Conservation (phyloP, 2,113 vertebrate genomes). For the Barbus barbus region DNA sequence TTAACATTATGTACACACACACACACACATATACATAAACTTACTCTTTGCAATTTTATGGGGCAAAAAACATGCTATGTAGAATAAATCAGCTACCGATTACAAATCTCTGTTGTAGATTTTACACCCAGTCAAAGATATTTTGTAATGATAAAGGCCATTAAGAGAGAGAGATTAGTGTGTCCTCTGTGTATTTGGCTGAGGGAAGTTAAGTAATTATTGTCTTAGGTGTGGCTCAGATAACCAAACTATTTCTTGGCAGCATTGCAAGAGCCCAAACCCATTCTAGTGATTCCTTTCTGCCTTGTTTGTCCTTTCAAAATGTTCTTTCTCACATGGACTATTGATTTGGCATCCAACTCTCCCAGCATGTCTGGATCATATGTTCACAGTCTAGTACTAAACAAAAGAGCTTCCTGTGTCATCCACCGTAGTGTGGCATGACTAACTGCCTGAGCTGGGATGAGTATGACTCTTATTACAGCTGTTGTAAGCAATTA, state of each 20-base stretch:
- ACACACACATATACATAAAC: no score
- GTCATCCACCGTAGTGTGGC: no score
- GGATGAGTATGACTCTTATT: not conserved
- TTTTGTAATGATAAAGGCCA: not conserved
- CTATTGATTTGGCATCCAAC: not conserved
- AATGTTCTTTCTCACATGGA: slow-evolving; percentile 25
- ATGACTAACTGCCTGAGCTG: not conserved
- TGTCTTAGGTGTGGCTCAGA: slow-evolving; percentile 30
- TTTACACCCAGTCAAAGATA: slow-evolving; percentile 3
- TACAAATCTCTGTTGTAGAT: not conserved
- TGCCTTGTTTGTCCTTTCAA: slow-evolving; percentile 11
- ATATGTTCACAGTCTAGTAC: not conserved
- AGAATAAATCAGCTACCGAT: not conserved
- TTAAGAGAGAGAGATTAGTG: not conserved
- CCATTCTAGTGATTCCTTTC: slow-evolving; percentile 15
- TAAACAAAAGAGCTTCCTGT: slow-evolving; percentile 18
- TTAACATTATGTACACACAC: no score
- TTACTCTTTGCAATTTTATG: not conserved
- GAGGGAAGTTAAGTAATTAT: slow-evolving; percentile 25
- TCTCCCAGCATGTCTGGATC: not conserved
- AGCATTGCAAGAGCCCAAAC: not conserved
- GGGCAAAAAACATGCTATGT: not conserved
- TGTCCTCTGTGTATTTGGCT: slow-evolving; percentile 7
- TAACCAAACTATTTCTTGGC: slow-evolving; percentile 9
- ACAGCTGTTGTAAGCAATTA: slow-evolving; percentile 7